Conservation (phyloP, 2,888 invertebrate genomes). For the Drosophila planitibia region DNA sequence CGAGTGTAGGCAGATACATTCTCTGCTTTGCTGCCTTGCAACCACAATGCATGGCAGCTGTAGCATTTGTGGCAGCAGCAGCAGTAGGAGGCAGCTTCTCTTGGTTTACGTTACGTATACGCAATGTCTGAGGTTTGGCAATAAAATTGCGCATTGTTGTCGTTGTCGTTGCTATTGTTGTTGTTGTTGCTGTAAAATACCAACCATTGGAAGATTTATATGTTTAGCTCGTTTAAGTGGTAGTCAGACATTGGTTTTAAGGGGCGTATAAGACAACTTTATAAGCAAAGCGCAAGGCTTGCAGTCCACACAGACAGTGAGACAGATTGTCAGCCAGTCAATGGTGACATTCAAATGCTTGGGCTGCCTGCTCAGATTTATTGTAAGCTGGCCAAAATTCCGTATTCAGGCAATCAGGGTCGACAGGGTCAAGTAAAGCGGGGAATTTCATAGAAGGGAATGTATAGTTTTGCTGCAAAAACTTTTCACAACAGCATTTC, state of each 20-base stretch:
- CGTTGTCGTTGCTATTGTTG: constrained; percentile 27
- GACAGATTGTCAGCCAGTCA: constrained; percentile 12
- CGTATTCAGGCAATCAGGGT: constrained; percentile 6
- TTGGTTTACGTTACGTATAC: constrained; percentile 74
- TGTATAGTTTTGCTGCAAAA: constrained; percentile 62
- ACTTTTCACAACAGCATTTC: constrained; percentile 63
- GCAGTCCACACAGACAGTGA: constrained; percentile 61
- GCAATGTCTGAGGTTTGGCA: constrained; percentile 77
- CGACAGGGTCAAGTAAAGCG: constrained; percentile 56
- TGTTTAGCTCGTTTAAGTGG: constrained; percentile 76
- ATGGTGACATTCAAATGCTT: constrained; percentile 73
- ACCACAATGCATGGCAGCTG: constrained; percentile 66
- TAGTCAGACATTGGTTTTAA: constrained; percentile 78
- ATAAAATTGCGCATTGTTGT: constrained; percentile 76
- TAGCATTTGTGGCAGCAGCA: constrained; percentile 65
- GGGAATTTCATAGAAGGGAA: not conserved
- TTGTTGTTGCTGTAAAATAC: constrained; percentile 57
- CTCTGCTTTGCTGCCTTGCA: constrained; percentile 36
- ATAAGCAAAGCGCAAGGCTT: constrained; percentile 59
- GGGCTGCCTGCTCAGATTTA: constrained; percentile 58
- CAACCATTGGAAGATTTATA: constrained; percentile 77
- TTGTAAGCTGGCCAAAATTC: constrained; percentile 48
- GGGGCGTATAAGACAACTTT: constrained; percentile 68
- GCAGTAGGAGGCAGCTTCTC: constrained; percentile 24
- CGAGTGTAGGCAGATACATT: constrained; percentile 10